Evolutionary conservation across 2,113 vertebrate species (phyloP).

Genomic region (Python bivittatus): DNA sequence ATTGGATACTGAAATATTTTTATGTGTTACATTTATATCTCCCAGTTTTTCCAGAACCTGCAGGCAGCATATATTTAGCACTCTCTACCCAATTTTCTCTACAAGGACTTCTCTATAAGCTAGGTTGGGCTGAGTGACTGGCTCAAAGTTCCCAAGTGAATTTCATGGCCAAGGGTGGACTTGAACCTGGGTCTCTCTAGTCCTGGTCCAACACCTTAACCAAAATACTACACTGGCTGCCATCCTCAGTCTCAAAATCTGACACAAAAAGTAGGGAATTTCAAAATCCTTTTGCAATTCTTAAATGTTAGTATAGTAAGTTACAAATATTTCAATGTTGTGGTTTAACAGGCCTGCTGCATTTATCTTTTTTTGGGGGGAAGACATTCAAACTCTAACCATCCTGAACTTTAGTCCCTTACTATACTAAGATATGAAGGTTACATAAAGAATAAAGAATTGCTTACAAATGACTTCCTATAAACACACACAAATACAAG

Average conservation of each 20-base stretch:
- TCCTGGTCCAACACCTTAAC: not conserved
- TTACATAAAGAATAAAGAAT: not conserved
- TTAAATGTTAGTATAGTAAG: not conserved
- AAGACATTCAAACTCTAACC: not conserved
- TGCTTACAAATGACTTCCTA: not conserved
- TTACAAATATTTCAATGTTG: not conserved
- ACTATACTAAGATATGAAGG: not conserved
- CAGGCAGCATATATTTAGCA: not conserved
- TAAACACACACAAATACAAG: not conserved
- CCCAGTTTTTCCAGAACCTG: not conserved
- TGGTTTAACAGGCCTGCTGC: not conserved
- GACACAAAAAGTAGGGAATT: not conserved
- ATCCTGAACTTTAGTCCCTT: not conserved
- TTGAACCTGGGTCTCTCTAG: not conserved
- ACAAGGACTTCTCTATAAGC: not conserved
- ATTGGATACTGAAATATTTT: not conserved
- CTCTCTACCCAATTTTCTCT: not conserved
- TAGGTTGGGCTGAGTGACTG: not conserved
- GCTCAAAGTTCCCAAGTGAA: not conserved
- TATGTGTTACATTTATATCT: not conserved
- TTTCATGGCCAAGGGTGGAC: not conserved
- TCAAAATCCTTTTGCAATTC: not conserved
- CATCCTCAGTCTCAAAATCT: not conserved
- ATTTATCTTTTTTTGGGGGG: not conserved
- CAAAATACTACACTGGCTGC: not conserved